phyloP scores from a whole-genome alignment of 1,140 invertebrate species.

The Euborellia annulipes region DNA sequence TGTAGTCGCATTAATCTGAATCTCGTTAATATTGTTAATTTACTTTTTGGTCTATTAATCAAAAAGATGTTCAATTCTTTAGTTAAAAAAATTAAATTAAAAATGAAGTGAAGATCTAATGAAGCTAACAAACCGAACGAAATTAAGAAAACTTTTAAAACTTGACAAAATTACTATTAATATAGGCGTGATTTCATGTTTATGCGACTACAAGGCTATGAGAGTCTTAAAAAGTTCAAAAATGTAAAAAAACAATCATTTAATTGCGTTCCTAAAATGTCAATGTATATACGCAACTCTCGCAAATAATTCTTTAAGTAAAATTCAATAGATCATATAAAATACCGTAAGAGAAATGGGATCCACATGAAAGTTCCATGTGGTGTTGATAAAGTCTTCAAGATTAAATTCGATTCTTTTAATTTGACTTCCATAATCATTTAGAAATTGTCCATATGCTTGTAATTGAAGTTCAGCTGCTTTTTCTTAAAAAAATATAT shows the following conservation, averaged over 20 bases:
- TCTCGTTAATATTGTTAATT: no score
- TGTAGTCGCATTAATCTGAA: no score
- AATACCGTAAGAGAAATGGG: slow-evolving; percentile 40
- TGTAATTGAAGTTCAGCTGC: slow-evolving; percentile 43
- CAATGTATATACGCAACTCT: not conserved
- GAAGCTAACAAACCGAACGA: no score
- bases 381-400: slow-evolving; percentile 30
- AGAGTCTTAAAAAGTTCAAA: not conserved
- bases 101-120: no score
- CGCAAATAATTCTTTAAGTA: not conserved
- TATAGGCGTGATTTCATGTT: not conserved
- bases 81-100: no score
- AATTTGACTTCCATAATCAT: slow-evolving; percentile 39
- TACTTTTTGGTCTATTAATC: no score
- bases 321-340: slow-evolving; percentile 9
- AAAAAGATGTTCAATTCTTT: no score
- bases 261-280: not conserved
- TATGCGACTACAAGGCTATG: not conserved
- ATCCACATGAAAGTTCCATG: slow-evolving; percentile 36
- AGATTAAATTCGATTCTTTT: slow-evolving; percentile 33
- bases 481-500: slow-evolving; percentile 28
- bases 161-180: not conserved
- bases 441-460: slow-evolving; percentile 56
- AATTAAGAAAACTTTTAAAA: no score
- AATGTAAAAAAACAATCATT: not conserved